Base-by-base conservation (phyloP, 2,113 vertebrate species). In the Siphamia tubifer region DNA sequence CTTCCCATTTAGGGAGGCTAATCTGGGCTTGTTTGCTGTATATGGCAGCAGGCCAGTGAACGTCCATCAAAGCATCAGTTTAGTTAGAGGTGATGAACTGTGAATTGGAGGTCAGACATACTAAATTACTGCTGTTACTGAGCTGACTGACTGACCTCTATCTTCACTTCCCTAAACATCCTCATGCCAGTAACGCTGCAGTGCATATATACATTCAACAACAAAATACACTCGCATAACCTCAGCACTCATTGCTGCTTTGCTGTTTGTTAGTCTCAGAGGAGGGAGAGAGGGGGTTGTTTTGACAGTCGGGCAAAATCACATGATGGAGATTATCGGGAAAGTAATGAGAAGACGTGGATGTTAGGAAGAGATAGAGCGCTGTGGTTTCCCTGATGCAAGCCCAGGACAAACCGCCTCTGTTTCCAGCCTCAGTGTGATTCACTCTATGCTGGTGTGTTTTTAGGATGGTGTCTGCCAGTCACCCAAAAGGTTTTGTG, bases 341-440 rank as follows among this genome's bases (percentile, higher is more conserved):
- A 65, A 68, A 51, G 73, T 86, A 77, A 85, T 79, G 74, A 71
- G 54, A 76, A 77, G 77, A 79, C 24, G 56, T 40, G 55, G 74
- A 82, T 73, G 74, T 34, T 63, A 75, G 73, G 68, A 47, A 49
- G 58, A 81, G 60, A 84, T 52, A 45, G 64, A 28, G 48, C 1
- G 19, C 27, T 61, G 60, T 45, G 65, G 69, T 73, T 79, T 73
- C 23, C 58, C 31, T 70, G 66, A 74, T 60, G 62, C 25, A 30
- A 49, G 20, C 47, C 20, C 53, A 27, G 23, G 24, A 77, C 71
- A 74, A 69, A 39, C 7, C 2, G 8, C 25, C 34, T 52, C 49
- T 77, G 77, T 83, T 68, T 81, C 55, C 55, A 47, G 23, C 64
- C 10, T 72, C 8, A 6, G 36, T n/a, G 0, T 61, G 51, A 67